These are phyloP conservation scores for Megatriorchis doriae DNA, from an alignment of 2,113 vertebrate genomes.

Conservation along the genomic window DNA sequence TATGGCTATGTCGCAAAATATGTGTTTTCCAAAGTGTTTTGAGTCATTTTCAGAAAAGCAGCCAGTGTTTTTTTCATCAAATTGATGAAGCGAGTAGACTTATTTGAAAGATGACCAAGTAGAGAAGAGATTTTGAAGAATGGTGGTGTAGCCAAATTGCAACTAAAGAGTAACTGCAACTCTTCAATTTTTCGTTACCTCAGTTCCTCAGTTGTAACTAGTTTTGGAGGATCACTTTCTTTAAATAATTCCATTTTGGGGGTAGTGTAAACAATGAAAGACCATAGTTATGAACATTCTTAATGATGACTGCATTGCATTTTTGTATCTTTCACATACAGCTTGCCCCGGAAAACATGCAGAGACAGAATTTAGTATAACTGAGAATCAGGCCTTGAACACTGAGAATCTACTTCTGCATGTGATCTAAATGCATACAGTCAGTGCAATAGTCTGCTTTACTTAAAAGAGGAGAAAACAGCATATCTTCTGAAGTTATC, in stretches of 20 bases:
- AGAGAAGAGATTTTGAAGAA: neutral
- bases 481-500: neutral
- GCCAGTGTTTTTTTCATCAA: neutral
- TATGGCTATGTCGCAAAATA: neutral
- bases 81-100: neutral
- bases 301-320: neutral
- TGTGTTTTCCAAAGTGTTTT: neutral
- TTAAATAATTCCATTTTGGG: neutral
- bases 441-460: neutral
- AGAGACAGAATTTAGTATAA: neutral
- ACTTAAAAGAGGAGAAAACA: neutral
- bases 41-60: neutral
- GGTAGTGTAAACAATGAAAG: neutral
- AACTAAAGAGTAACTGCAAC: neutral
- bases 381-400: neutral
- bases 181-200: neutral
- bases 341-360: neutral
- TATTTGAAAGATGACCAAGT: neutral
- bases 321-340: neutral
- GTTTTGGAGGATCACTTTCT: neutral
- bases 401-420: neutral
- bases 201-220: neutral
- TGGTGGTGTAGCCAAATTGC: rapidly evolving
- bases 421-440: neutral
- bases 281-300: neutral